Base-by-base conservation (phyloP, 2,888 invertebrate species). In the Caenorhabditis sp. region DNA sequence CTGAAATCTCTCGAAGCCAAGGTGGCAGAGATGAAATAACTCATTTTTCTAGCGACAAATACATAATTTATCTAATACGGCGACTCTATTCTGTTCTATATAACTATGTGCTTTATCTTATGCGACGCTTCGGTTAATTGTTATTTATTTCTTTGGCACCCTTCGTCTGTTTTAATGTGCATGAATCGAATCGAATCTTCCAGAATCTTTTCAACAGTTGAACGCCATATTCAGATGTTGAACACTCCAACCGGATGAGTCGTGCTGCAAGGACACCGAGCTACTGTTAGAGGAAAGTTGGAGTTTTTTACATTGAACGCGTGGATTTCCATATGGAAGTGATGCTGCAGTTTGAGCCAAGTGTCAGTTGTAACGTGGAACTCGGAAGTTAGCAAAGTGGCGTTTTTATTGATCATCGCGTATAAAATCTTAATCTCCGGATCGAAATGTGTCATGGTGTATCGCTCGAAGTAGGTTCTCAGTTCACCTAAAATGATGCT, bases 1-100 rank as follows among this genome's bases (percentile, higher is more conserved):
- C 35, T 81, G 61, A 81, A 81, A 44, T 15, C n/a, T n/a, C 55
- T 81, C 22, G 76, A 81, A 40, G 64, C 62, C 11, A 53, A 68
- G 15, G 72, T 80, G 20, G 80, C 72, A 2, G 56, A 61, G 22
- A 44, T 80, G 26, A 68, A 80, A 44, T 79, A 50, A 65, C 8
- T 18, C 20, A 44, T 20, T 1, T 32, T 37, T 22, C 18, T 32
- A 64, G 24, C 2, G 24, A 44, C 40, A 62, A 51, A 62, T 32
- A 18, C 44, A 65, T 65, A 58, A 65, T 74, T 74, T 51, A 64
- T 61, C 18, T 18, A n/a, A 22, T 70, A 69, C 51, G 69, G 60
- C 26, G 18, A 62, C 61, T 22, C 53, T 55, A n/a, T 56, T 71
- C 44, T 44, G 60, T 67, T 53, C 44, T 67, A 60, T 76, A 32